A percentile compares a stretch with the other conserved stretches of the same genome.
phyloP scores from a whole-genome alignment of 1,140 invertebrate species.

The Leguminivora glycinivorella region DNA sequence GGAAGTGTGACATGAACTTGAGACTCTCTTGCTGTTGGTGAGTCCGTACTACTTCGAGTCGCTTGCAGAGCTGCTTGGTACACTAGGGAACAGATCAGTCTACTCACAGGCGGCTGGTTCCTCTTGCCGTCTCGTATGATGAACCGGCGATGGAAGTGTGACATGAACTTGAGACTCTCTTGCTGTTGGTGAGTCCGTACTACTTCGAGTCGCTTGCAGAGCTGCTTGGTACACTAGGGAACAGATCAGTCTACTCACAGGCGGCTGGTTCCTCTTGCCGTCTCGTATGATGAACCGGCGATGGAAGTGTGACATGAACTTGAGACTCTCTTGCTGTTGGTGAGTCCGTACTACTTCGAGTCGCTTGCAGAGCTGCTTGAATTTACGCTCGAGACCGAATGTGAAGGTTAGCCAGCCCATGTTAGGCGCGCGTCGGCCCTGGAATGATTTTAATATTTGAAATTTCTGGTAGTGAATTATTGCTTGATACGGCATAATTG shows the following conservation, averaged over 20 bases:
- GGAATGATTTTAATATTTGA: not conserved
- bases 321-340: slow-evolving; percentile 99
- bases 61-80: slow-evolving; percentile 95
- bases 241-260: slow-evolving; percentile 51
- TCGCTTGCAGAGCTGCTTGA: slow-evolving; percentile 96
- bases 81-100: slow-evolving; percentile 28
- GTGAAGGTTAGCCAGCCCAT: slow-evolving; percentile 99
- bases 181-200: slow-evolving; percentile 98
- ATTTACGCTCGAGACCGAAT: slow-evolving; percentile 98
- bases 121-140: slow-evolving; percentile 95
- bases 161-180: slow-evolving; percentile 99
- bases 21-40: slow-evolving; percentile 99
- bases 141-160: slow-evolving; percentile 98
- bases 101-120: slow-evolving; percentile 79
- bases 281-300: slow-evolving; percentile 95
- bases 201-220: slow-evolving; percentile 97
- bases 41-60: slow-evolving; percentile 96
- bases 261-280: slow-evolving; percentile 88
- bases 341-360: slow-evolving; percentile 98
- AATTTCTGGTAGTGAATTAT: too few relatives aligned
- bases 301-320: slow-evolving; percentile 99
- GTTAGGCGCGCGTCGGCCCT: slow-evolving; percentile 92
- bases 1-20: slow-evolving; percentile 99
- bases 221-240: slow-evolving; percentile 86
- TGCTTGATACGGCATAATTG: too few relatives aligned